Percentiles rank a stretch among this genome's conserved stretches.
These are phyloP conservation scores for Ailurus styani DNA, from an alignment of 2,113 vertebrate genomes.

Conservation along the genomic window DNA sequence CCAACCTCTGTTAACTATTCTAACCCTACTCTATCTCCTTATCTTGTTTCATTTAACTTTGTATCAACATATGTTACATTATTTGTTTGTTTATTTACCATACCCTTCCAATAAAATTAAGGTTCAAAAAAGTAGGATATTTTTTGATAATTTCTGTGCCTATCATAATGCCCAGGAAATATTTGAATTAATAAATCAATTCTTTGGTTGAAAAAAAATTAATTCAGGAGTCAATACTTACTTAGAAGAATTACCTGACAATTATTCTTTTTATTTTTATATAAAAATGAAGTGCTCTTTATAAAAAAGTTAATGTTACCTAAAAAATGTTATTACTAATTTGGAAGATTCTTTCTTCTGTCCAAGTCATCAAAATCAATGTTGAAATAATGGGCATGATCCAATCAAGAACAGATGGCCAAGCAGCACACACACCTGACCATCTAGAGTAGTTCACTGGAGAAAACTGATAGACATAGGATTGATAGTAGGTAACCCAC, in stretches of 20 bases:
- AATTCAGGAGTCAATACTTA: background rate
- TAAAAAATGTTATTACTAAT: background rate
- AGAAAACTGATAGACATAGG: background rate
- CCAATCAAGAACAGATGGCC: background rate
- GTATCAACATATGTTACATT: background rate
- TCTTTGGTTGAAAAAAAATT: background rate
- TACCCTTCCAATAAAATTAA: background rate
- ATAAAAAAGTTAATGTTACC: background rate
- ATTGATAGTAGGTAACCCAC: background rate
- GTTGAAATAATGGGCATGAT: background rate
- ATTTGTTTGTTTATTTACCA: background rate
- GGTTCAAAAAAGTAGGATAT: background rate
- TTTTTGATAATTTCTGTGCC: background rate
- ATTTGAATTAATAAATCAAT: background rate
- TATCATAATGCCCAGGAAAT: background rate
- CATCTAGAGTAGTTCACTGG: background rate
- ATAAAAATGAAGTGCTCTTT: background rate
- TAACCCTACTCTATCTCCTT: background rate
- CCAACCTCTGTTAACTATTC: background rate
- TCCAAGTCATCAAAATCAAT: background rate
- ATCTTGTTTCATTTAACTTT: background rate
- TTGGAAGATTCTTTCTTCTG: background rate
- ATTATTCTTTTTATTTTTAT: background rate
- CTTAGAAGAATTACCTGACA: background rate
- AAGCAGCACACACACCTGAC: background rate